phyloP scores from a whole-genome alignment of 2,888 invertebrate genomes.

The Meganola albula region DNA sequence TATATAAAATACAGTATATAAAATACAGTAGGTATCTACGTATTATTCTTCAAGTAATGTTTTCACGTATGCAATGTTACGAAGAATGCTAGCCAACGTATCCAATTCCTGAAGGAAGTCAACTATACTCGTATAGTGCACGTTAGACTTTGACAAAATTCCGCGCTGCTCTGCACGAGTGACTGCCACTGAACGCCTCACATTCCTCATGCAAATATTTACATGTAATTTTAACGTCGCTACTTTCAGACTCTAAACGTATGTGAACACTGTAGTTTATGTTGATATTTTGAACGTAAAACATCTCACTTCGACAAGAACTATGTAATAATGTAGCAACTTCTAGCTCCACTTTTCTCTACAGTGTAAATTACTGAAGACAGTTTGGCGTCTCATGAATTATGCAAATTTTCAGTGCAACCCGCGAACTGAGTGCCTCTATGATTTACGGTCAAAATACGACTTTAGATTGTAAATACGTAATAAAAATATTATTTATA shows the following conservation, averaged over 20 bases:
- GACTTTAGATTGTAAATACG: conserved; percentile 41
- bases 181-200: conserved; percentile 41
- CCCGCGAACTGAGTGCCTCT: conserved; percentile 39
- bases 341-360: conserved; percentile 41
- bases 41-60: no score
- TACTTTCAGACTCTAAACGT: conserved; percentile 18
- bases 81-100: conserved; percentile 1
- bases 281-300: conserved; percentile 8
- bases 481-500: conserved; percentile 30
- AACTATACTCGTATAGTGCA: conserved; percentile 31
- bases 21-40: no score
- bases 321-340: conserved; percentile 30
- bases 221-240: conserved; percentile 43
- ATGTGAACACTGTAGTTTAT: conserved; percentile 7
- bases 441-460: conserved; percentile 49
- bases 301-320: conserved; percentile 7
- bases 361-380: conserved; percentile 58
- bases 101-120: conserved; percentile 29
- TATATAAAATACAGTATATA: no score
- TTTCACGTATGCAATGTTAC: conserved; percentile 7
- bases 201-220: conserved; percentile 50
- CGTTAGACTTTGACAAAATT: conserved; percentile 51
- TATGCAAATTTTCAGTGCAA: conserved; percentile 58
- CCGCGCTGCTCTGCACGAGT: conserved; percentile 36
- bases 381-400: conserved; percentile 64